phyloP scores from a whole-genome alignment of 2,888 invertebrate genomes.

The Trachelus stipa region DNA sequence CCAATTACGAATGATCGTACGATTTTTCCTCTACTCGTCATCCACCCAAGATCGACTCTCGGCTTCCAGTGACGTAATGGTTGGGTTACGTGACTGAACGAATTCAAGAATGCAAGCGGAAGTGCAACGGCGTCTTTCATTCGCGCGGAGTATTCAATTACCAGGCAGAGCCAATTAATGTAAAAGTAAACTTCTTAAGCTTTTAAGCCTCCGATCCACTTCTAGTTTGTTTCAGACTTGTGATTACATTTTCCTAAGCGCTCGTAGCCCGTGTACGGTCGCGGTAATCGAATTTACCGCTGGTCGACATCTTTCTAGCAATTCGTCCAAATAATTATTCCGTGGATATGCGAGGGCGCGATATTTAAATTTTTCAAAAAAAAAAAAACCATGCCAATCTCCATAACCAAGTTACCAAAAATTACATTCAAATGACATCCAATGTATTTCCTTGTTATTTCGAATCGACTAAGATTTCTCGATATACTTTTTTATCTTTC shows the following conservation, averaged over 20 bases:
- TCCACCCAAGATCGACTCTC: neutral
- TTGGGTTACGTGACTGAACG: too few relatives aligned
- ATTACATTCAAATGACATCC: neutral
- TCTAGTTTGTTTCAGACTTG: constrained; percentile 23
- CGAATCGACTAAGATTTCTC: neutral
- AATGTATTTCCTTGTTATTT: neutral
- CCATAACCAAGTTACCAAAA: neutral
- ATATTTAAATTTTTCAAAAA: neutral
- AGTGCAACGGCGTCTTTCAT: neutral
- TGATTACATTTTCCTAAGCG: constrained; percentile 22
- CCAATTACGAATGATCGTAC: neutral
- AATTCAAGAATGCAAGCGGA: neutral
- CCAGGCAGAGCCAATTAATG: constrained; percentile 17
- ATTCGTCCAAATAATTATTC: neutral
- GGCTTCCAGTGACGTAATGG: neutral
- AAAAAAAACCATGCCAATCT: neutral
- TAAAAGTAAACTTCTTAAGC: constrained; percentile 22
- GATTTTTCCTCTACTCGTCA: neutral
- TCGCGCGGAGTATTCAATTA: constrained; percentile 16
- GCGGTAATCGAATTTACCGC: constrained; percentile 12
- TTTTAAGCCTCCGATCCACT: constrained; percentile 17
- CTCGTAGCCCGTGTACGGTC: constrained; percentile 11
- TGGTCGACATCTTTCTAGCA: neutral
- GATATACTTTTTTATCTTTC: neutral
- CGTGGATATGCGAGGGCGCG: neutral